A percentile compares a stretch with the other conserved stretches of the same genome.
phyloP scores from a whole-genome alignment of 1,140 invertebrate genomes.

The Arctopsyche grandis region DNA sequence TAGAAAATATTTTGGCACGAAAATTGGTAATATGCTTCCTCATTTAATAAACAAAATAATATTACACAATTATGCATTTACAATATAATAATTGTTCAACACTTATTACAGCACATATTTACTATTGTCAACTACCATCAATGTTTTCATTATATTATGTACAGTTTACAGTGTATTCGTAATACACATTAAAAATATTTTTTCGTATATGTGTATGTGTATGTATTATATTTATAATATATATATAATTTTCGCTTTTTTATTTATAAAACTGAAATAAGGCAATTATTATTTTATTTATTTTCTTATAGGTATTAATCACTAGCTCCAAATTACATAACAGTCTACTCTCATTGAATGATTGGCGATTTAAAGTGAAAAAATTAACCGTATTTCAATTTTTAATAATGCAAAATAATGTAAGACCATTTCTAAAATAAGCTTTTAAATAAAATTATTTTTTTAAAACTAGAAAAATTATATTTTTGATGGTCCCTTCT shows the following conservation, averaged over 20 bases:
- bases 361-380: slow-evolving; percentile 10
- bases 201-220: neutral
- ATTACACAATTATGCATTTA: slow-evolving; percentile 2
- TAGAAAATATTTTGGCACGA: slow-evolving; percentile 23
- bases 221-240: neutral
- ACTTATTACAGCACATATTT: slow-evolving; percentile 30
- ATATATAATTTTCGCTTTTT: slow-evolving; percentile 26
- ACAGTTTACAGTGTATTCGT: slow-evolving; percentile 28
- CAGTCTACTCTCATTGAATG: slow-evolving; percentile 22
- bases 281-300: slow-evolving; percentile 34
- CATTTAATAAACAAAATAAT: neutral
- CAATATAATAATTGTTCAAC: slow-evolving; percentile 26
- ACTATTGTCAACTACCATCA: slow-evolving; percentile 31
- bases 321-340: slow-evolving; percentile 31
- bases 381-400: neutral
- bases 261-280: slow-evolving; percentile 39
- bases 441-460: neutral
- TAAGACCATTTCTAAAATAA: neutral
- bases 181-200: slow-evolving; percentile 34
- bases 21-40: neutral
- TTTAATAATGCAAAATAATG: neutral
- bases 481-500: slow-evolving; percentile 6
- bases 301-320: no score
- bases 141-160: neutral
- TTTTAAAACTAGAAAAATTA: neutral